Base-by-base conservation (phyloP, 2,797 vertebrate species). In the Anguilla marmorata region DNA sequence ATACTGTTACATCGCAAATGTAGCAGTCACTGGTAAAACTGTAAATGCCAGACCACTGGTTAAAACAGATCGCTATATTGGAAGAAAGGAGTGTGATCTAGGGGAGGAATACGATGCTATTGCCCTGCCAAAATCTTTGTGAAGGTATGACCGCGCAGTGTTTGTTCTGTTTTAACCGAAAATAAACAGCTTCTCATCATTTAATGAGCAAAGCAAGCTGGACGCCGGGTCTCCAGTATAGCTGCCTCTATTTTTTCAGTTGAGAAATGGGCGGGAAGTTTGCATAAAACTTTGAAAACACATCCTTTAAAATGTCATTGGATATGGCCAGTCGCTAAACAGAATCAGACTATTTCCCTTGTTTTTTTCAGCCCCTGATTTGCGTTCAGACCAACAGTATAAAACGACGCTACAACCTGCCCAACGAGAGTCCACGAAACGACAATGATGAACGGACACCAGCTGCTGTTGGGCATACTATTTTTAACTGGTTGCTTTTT, bases 191-290 rank as follows among this genome's bases (percentile, higher is more conserved):
- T 86, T 74, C 83, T 87, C 86, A 89, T 86, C 85, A 88, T 86
- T 88, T 89, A 89, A 89, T 89, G 87, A 85, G 84, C 87, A 48
- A 87, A 88, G 84, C 84, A 87, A 87, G 69, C 82, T 45, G 88
- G 87, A 88, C 87, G 84, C 21, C 63, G 5, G 89, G 85, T 87
- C 76, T 89, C 80, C 72, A 87, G 11, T 58, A 86, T 74, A 84
- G 52, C 63, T 82, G 41, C 80, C 69, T 50, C 56, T 88, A 27
- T 90, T 86, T 89, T 88, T 89, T 91, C 30, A 88, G 93, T 94
- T 94, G 90, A 94, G 95, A 90, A 95, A 94, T 91, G 92, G 93
- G 95, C 95, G 94, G 94, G 95, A 96, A 95, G 91, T 90, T 89
- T 88, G 82, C 50, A 84, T 79, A 72, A 91, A 90, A 89, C 63